These are phyloP conservation scores for Brotula barbata DNA, from an alignment of 2,797 vertebrate genomes.

Conservation along the genomic window DNA sequence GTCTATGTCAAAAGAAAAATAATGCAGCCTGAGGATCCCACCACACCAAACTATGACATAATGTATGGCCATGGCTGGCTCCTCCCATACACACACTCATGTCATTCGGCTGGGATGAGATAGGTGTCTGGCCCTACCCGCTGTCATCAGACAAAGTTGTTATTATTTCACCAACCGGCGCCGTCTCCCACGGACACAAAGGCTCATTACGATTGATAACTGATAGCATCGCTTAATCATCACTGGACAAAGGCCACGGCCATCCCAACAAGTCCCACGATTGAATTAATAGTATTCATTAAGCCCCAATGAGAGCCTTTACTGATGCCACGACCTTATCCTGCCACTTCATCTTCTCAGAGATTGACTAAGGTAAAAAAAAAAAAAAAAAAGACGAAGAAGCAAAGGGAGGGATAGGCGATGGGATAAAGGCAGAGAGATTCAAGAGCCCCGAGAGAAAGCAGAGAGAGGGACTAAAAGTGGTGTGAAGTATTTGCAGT, in stretches of 20 bases:
- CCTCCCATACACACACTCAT: slow-evolving; percentile 22
- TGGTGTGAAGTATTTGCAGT: slow-evolving; percentile 39
- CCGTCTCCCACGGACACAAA: slow-evolving; percentile 61
- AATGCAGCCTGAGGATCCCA: slow-evolving; percentile 12
- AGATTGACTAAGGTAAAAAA: slow-evolving; percentile 66
- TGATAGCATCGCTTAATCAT: slow-evolving; percentile 78
- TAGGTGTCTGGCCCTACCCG: slow-evolving; percentile 45
- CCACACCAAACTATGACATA: slow-evolving; percentile 4
- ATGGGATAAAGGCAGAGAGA: slow-evolving; percentile 32
- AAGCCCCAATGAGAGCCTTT: slow-evolving; percentile 70
- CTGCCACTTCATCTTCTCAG: slow-evolving; percentile 66
- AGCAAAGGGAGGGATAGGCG: slow-evolving; percentile 17
- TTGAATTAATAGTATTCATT: slow-evolving; percentile 82
- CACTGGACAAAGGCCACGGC: slow-evolving; percentile 75
- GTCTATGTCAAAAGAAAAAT: slow-evolving; percentile 17
- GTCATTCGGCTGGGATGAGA: slow-evolving; percentile 47
- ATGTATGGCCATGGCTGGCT: slow-evolving; percentile 4
- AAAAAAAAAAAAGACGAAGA: no score
- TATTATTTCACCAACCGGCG: slow-evolving; percentile 63
- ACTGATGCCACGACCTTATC: slow-evolving; percentile 75
- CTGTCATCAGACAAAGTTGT: slow-evolving; percentile 57
- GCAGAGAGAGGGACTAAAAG: neutral
- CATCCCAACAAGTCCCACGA: slow-evolving; percentile 70
- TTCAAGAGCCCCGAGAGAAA: slow-evolving; percentile 34
- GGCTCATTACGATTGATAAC: slow-evolving; percentile 79